A percentile compares a stretch with the other conserved stretches of the same genome.
Evolutionary conservation across 2,888 invertebrate genomes (phyloP).

Genomic region (Trachelus tabidus): DNA sequence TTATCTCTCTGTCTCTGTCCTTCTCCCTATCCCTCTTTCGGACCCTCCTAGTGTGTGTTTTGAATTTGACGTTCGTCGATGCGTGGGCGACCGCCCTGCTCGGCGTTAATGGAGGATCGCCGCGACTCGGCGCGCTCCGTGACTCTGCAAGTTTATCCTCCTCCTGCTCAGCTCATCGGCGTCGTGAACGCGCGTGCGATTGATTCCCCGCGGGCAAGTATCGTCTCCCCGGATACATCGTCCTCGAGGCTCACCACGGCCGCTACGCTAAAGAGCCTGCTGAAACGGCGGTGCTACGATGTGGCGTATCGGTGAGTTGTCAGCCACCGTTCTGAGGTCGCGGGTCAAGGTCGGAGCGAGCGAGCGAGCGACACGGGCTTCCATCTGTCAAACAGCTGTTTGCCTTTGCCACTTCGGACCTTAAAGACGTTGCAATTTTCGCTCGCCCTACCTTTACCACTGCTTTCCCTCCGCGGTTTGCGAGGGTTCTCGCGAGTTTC

Average conservation of each 20-base stretch:
- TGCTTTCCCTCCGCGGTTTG: neutral
- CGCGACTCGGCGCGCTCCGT: slow-evolving; percentile 39
- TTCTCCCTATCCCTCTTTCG: neutral
- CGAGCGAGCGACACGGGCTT: slow-evolving; percentile 39
- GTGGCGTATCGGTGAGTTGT: slow-evolving; percentile 61
- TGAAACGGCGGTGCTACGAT: slow-evolving; percentile 20
- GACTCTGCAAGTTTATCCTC: slow-evolving; percentile 52
- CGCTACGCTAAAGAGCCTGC: neutral
- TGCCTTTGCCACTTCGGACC: slow-evolving; percentile 30
- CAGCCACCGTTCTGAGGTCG: slow-evolving; percentile 51
- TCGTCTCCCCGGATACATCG: neutral
- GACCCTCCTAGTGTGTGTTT: slow-evolving; percentile 22
- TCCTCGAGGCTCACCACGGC: neutral
- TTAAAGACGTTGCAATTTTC: neutral
- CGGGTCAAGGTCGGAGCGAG: slow-evolving; percentile 61
- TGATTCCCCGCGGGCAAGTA: neutral
- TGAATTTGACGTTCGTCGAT: slow-evolving; percentile 44
- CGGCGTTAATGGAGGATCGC: slow-evolving; percentile 48
- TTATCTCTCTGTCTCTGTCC: neutral
- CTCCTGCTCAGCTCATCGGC: neutral
- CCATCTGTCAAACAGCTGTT: slow-evolving; percentile 65
- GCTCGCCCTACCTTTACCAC: neutral
- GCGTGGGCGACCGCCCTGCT: slow-evolving; percentile 35
- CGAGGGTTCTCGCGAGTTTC: neutral
- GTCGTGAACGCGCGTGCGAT: slow-evolving; percentile 5